Evolutionary conservation across 2,888 invertebrate species (phyloP).

Genomic region (Idaea straminata): DNA sequence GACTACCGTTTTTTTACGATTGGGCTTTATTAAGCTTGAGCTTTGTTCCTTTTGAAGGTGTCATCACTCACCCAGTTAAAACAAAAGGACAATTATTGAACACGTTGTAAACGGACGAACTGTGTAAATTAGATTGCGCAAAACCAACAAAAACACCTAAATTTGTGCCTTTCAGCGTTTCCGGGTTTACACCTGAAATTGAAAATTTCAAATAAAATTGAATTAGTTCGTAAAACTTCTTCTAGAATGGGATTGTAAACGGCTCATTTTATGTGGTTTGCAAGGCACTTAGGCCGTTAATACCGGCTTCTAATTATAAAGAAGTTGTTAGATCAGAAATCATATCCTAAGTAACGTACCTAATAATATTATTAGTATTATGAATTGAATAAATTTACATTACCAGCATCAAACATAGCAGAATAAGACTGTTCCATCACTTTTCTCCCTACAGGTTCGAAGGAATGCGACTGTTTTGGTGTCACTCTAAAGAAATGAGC

Average conservation of each 20-base stretch:
- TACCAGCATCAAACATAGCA: conserved; percentile 84
- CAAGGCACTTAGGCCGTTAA: too few relatives aligned
- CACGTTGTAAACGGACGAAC: conserved; percentile 53
- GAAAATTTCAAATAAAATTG: too few relatives aligned
- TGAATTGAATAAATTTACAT: conserved; percentile 5
- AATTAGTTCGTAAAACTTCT: too few relatives aligned
- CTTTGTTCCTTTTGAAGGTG: too few relatives aligned
- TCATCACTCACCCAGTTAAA: conserved; percentile 16
- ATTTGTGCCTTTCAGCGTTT: conserved; percentile 64
- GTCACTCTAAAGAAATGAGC: conserved; percentile 84
- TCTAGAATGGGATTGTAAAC: too few relatives aligned
- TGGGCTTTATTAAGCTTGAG: too few relatives aligned
- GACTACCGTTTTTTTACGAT: too few relatives aligned
- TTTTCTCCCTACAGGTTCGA: conserved; percentile 85
- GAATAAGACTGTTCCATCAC: conserved; percentile 85
- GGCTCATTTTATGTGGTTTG: too few relatives aligned
- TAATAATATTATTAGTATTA: too few relatives aligned
- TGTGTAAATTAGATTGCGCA: conserved; percentile 78
- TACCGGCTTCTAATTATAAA: too few relatives aligned
- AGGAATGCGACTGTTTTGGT: conserved; percentile 79
- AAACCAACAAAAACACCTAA: conserved; percentile 60
- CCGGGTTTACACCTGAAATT: conserved; percentile 55
- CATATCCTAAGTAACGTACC: background rate
- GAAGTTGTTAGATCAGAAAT: background rate
- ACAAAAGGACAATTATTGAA: conserved; percentile 37